phyloP scores from a whole-genome alignment of 2,113 vertebrate species.

The Gavia stellata region DNA sequence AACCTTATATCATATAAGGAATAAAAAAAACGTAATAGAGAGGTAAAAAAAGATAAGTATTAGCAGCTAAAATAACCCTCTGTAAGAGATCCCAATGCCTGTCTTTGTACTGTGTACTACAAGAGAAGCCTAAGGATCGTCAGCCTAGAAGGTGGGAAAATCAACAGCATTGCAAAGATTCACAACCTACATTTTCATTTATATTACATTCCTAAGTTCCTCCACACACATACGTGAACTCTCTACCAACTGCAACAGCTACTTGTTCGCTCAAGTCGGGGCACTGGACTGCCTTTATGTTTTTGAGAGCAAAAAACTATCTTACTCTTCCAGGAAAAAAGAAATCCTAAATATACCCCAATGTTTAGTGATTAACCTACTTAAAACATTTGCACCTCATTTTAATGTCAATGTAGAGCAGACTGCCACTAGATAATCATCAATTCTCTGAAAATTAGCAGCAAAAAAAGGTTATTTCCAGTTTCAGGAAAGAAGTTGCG shows the following conservation, averaged over 20 bases:
- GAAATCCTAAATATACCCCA: neutral
- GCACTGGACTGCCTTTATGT: neutral
- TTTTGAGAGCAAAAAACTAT: neutral
- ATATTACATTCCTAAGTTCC: rapidly evolving
- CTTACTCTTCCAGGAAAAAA: neutral
- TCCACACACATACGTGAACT: neutral
- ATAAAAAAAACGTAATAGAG: neutral
- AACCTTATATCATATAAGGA: neutral
- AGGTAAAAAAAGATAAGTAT: neutral
- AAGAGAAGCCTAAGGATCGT: neutral
- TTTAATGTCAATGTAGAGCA: neutral
- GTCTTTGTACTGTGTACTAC: neutral
- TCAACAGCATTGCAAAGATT: neutral
- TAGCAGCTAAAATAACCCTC: neutral
- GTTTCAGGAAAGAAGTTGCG: neutral
- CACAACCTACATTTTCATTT: neutral
- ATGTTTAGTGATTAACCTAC: neutral
- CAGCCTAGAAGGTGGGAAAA: neutral
- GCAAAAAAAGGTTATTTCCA: neutral
- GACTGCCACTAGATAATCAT: neutral
- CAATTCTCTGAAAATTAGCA: neutral
- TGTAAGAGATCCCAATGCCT: neutral
- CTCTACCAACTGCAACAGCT: neutral
- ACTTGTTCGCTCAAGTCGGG: neutral
- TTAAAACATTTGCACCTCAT: neutral